These are phyloP conservation scores for Suricata suricatta DNA, from an alignment of 2,113 vertebrate species.

Conservation along the genomic window DNA sequence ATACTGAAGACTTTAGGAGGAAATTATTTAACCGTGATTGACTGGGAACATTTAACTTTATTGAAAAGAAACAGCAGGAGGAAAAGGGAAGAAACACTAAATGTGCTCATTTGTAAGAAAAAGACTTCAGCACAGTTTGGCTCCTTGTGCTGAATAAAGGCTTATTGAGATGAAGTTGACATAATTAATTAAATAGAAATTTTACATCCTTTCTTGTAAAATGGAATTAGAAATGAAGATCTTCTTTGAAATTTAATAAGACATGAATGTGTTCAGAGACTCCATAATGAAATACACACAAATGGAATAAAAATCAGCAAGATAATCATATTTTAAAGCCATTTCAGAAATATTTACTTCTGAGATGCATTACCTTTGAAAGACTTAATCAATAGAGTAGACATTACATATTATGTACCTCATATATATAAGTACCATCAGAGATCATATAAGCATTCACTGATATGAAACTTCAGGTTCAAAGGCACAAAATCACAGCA, in stretches of 20 bases:
- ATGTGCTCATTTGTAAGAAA: slow-evolving; percentile 50
- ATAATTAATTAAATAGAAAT: slow-evolving; percentile 66
- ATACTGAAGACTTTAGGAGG: slow-evolving; percentile 38
- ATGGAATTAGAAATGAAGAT: slow-evolving; percentile 53
- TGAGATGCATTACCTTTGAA: slow-evolving; percentile 5
- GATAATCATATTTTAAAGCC: slow-evolving; percentile 46
- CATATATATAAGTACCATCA: neutral
- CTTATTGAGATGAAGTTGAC: slow-evolving; percentile 59
- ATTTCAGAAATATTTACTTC: slow-evolving; percentile 50
- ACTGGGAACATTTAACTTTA: slow-evolving; percentile 58
- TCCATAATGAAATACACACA: slow-evolving; percentile 29
- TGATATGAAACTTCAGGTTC: neutral
- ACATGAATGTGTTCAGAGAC: slow-evolving; percentile 37
- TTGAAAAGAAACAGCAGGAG: slow-evolving; percentile 51
- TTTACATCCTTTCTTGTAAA: slow-evolving; percentile 52
- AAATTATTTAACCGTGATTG: slow-evolving; percentile 67
- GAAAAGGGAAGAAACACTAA: slow-evolving; percentile 10
- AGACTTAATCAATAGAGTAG: neutral
- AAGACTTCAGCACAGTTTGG: slow-evolving; percentile 32
- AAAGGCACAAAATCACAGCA: neutral
- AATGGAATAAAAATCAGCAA: slow-evolving; percentile 38
- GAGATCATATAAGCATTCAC: neutral
- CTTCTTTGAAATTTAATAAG: slow-evolving; percentile 60
- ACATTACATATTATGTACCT: neutral
- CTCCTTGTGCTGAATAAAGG: slow-evolving; percentile 44